These are phyloP conservation scores for Amphiprion clarkii DNA, from an alignment of 2,797 vertebrate species.

Conservation along the genomic window DNA sequence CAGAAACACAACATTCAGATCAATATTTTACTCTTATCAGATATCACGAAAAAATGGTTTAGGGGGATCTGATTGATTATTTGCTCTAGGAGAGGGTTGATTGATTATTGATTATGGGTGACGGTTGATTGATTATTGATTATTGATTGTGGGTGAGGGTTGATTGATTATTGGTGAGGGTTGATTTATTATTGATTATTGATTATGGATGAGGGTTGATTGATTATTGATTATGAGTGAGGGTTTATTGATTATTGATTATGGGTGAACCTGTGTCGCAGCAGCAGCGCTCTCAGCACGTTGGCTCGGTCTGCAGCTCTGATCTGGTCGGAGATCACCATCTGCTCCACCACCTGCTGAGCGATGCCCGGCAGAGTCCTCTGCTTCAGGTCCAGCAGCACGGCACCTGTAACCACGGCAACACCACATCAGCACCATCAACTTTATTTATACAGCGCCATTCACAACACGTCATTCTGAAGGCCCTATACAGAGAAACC, in stretches of 20 bases:
- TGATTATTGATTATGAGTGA: too few relatives aligned
- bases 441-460: too few relatives aligned
- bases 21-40: too few relatives aligned
- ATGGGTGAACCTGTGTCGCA: slow-evolving; percentile 90
- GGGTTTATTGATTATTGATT: background rate
- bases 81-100: too few relatives aligned
- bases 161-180: too few relatives aligned
- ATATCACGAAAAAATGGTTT: too few relatives aligned
- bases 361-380: slow-evolving; percentile 91
- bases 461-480: too few relatives aligned
- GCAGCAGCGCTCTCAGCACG: slow-evolving; percentile 89
- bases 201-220: too few relatives aligned
- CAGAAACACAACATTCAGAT: too few relatives aligned
- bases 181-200: too few relatives aligned
- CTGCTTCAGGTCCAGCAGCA: slow-evolving; percentile 93
- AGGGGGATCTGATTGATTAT: too few relatives aligned
- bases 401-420: slow-evolving; percentile 82
- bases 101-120: background rate
- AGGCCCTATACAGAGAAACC: too few relatives aligned
- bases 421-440: slow-evolving; percentile 11
- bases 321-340: slow-evolving; percentile 95
- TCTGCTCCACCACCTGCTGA: slow-evolving; percentile 95
- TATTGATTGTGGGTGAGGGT: background rate
- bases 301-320: slow-evolving; percentile 90
- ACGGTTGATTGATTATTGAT: background rate